Conservation (phyloP, 2,888 invertebrate genomes). For the Hydrotaea diabolus region DNA sequence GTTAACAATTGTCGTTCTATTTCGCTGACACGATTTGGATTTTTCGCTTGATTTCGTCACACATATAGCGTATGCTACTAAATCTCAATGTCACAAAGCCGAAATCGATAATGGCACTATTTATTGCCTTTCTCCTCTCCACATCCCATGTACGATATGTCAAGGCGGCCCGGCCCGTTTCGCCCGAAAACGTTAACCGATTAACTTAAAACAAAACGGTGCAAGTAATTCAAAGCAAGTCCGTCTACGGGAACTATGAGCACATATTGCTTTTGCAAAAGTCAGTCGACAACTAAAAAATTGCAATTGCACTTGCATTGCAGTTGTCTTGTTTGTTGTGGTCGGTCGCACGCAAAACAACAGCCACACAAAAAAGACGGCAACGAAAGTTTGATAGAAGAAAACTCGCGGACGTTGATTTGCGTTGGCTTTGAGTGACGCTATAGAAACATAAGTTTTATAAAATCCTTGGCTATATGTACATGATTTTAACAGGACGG, state of each 20-base stretch:
- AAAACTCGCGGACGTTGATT: neutral
- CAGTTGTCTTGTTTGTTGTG: neutral
- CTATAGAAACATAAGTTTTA: neutral
- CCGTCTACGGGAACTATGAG: constrained; percentile 3
- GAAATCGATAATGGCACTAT: constrained; percentile 10
- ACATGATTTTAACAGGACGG: no score
- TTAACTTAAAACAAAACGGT: neutral
- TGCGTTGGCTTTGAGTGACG: neutral
- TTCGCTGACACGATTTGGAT: neutral
- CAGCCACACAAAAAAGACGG: neutral
- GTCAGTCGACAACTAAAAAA: constrained; percentile 49
- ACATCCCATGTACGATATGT: neutral
- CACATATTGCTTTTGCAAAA: constrained; percentile 52
- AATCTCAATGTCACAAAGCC: neutral
- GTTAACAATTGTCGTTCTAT: neutral
- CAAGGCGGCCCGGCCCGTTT: neutral
- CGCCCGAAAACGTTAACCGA: neutral
- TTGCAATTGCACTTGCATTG: constrained; percentile 15
- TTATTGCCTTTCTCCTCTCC: neutral
- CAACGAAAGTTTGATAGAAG: neutral
- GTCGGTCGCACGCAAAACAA: neutral
- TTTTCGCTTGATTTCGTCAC: neutral
- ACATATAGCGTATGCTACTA: neutral
- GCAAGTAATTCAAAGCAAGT: neutral
- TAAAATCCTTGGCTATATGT: no score